Percentiles rank a stretch among this genome's conserved stretches.
These are phyloP conservation scores for Drosophila guanche DNA, from an alignment of 1,140 invertebrate genomes.

Conservation along the genomic window DNA sequence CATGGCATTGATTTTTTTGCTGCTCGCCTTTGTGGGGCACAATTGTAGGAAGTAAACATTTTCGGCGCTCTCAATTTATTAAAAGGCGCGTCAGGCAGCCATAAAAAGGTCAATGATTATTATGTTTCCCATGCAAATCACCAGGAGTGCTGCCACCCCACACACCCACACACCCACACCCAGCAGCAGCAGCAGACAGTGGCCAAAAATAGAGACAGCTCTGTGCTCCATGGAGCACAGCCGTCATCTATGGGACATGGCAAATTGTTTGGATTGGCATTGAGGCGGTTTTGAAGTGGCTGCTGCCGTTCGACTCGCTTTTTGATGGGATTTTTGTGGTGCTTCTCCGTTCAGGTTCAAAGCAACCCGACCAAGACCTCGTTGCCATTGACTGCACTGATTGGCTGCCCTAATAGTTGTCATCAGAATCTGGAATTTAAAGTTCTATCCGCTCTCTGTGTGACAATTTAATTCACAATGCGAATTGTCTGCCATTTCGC, in stretches of 20 bases:
- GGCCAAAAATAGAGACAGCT: conserved; percentile 31
- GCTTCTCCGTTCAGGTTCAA: conserved; percentile 28
- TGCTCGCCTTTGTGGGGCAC: conserved; percentile 4
- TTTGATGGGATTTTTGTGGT: conserved; percentile 48
- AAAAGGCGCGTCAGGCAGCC: conserved; percentile 63
- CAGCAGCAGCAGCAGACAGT: conserved; percentile 13
- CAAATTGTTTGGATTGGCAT: conserved; percentile 35
- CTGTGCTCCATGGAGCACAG: background rate
- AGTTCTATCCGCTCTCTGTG: background rate
- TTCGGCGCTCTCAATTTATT: conserved; percentile 70
- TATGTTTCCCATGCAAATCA: conserved; percentile 61
- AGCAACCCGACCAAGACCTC: background rate
- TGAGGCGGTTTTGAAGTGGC: conserved; percentile 28
- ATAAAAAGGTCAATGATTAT: conserved; percentile 79
- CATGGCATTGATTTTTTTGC: conserved; percentile 69
- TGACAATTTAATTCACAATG: conserved; percentile 24
- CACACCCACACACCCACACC: no score
- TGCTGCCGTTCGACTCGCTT: background rate
- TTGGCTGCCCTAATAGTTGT: conserved; percentile 25
- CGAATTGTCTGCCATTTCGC: conserved; percentile 2
- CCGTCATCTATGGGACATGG: background rate
- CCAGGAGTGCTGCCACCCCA: no score
- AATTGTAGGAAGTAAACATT: conserved; percentile 67
- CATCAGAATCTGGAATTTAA: background rate
- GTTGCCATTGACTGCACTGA: conserved; percentile 7